These are phyloP conservation scores for Drosophila tropicalis DNA, from an alignment of 1,140 invertebrate genomes.

Conservation along the genomic window DNA sequence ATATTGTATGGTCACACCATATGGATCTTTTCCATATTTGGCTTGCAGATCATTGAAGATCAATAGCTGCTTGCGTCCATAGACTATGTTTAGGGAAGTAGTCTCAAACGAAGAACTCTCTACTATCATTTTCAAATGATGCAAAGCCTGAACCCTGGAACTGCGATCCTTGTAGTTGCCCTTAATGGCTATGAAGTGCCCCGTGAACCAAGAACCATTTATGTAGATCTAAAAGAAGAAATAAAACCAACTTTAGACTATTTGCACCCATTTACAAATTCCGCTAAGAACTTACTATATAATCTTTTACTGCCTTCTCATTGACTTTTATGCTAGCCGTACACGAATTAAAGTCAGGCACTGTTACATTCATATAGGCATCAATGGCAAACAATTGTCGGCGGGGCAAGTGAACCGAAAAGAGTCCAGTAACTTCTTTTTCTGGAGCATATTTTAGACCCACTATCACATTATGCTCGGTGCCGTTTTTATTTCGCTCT, in stretches of 20 bases:
- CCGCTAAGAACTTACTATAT: slow-evolving; percentile 83
- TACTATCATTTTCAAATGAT: slow-evolving; percentile 88
- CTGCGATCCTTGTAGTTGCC: slow-evolving; percentile 90
- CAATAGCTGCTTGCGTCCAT: slow-evolving; percentile 84
- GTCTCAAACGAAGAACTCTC: slow-evolving; percentile 89
- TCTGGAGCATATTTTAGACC: slow-evolving; percentile 83
- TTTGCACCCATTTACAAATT: no score
- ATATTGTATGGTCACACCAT: slow-evolving; percentile 69
- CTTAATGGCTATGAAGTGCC: slow-evolving; percentile 87
- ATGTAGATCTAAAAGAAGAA: slow-evolving; percentile 85
- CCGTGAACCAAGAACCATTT: slow-evolving; percentile 90
- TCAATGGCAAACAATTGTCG: slow-evolving; percentile 85
- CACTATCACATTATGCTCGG: slow-evolving; percentile 81
- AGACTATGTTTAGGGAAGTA: slow-evolving; percentile 86
- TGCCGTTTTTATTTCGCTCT: slow-evolving; percentile 79
- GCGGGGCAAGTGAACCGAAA: slow-evolving; percentile 85
- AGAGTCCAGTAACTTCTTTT: slow-evolving; percentile 85
- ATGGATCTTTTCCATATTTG: slow-evolving; percentile 77
- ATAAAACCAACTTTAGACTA: no score
- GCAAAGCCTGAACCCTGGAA: slow-evolving; percentile 85
- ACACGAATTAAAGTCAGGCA: slow-evolving; percentile 87
- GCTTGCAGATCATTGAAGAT: slow-evolving; percentile 67
- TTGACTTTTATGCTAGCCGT: slow-evolving; percentile 84
- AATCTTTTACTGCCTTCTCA: slow-evolving; percentile 85
- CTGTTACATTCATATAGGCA: slow-evolving; percentile 85